Conservation (phyloP, 1,140 invertebrate genomes). For the Drosophila subobscura region DNA sequence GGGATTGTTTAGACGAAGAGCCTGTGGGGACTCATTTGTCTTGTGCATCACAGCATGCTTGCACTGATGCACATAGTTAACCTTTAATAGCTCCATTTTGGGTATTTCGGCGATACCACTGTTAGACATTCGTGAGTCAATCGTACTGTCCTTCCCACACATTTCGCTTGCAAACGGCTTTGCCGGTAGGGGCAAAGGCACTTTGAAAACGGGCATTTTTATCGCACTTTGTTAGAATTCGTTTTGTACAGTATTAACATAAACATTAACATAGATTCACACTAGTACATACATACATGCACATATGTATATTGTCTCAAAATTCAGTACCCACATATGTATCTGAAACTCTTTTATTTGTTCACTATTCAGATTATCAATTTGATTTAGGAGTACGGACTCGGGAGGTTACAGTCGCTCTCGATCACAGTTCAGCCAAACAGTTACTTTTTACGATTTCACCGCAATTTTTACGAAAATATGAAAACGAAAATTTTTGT, state of each 20-base stretch:
- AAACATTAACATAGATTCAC: too few species aligned
- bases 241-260: not conserved
- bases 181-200: slow-evolving; percentile 19
- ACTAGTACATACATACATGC: too few species aligned
- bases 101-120: slow-evolving; percentile 58
- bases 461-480: too few species aligned
- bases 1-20: slow-evolving; percentile 47
- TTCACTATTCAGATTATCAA: too few species aligned
- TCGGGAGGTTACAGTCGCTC: too few species aligned
- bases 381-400: too few species aligned
- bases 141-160: slow-evolving; percentile 53
- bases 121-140: slow-evolving; percentile 64
- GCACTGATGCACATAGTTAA: slow-evolving; percentile 79
- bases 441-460: too few species aligned
- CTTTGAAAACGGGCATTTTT: slow-evolving; percentile 66
- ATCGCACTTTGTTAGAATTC: not conserved
- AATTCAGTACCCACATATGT: too few species aligned
- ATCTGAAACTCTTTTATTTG: too few species aligned
- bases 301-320: too few species aligned
- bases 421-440: too few species aligned
- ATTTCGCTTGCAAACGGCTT: slow-evolving; percentile 37
- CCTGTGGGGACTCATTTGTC: slow-evolving; percentile 35
- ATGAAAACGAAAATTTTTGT: too few species aligned
- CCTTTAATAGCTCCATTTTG: slow-evolving; percentile 76
- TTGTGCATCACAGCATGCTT: slow-evolving; percentile 70